Evolutionary conservation across 1,140 invertebrate species (phyloP), one percentile per base, ranked within the genome.

Genomic region (Bombus confusus): DNA sequence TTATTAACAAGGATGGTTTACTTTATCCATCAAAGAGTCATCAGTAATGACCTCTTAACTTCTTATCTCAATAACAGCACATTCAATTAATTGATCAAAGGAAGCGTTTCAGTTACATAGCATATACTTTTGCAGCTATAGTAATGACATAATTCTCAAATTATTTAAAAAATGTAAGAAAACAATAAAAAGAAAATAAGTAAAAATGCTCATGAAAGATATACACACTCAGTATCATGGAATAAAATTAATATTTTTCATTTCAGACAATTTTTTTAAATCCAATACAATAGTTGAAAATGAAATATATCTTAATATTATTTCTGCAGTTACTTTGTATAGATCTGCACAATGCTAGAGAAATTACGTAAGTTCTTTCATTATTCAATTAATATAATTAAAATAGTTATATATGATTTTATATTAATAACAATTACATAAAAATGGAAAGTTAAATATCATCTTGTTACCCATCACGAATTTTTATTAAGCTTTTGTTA

Each of bases 341-440:
- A 73, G 66, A 68, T 78, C 13, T 90, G 62, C 43, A 64, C 22
- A 66, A 75, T 74, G 64, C 92, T 34, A 91, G 88, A 66, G 93
- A 93, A 86, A 93, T 93, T 66, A 92, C 91, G 93, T 93, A 92
- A 88, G 92, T 92, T 84, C 31, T 71, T 69, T 25, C 66, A 52
- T 52, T 66, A 37, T 74, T 71, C 25, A 43, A 31, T 68, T 41
- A 31, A 34, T 69, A 68, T 39, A 18, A n/a, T 15, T 41, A 25
- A 68, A 37, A 25, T 68, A 68, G 9, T 68, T 31, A 68, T 25
- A 22, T 25, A 68, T 34, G 3, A 68, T 72, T 69, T 81, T 69
- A 22, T 59, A 41, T 64, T 71, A 57, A 77, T 13, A 15, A 83
- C 37, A 52, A 74, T 39, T 76, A 57, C 8, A 34, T 39, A 73